phyloP scores from a whole-genome alignment of 2,888 invertebrate genomes.

The Hydriomena furcata region DNA sequence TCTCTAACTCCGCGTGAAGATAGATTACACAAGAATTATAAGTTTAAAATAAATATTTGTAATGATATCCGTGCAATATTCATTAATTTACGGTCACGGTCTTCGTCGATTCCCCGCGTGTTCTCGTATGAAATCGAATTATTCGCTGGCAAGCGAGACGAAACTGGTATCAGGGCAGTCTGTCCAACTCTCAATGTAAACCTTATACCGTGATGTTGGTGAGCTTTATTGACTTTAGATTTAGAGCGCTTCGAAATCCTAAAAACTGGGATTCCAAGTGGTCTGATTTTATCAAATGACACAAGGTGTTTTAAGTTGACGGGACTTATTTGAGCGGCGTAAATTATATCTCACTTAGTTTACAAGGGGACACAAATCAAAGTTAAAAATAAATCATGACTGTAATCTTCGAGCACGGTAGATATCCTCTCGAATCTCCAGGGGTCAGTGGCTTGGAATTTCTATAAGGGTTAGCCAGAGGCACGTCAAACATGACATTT shows the following conservation, averaged over 20 bases:
- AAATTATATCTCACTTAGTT: too few species aligned
- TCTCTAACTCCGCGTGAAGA: constrained; percentile 49
- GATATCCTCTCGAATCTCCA: too few species aligned
- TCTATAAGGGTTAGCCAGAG: too few species aligned
- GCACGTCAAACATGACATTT: too few species aligned
- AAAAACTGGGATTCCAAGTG: background rate
- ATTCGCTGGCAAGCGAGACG: constrained; percentile 54
- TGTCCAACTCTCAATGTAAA: background rate
- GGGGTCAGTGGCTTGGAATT: too few species aligned
- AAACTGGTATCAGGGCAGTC: constrained; percentile 46
- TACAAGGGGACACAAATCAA: too few species aligned
- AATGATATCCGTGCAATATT: constrained; percentile 51
- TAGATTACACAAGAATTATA: constrained; percentile 32
- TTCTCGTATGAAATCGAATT: constrained; percentile 64
- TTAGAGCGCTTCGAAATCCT: background rate
- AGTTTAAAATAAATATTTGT: constrained; percentile 56
- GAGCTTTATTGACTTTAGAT: constrained; percentile 5
- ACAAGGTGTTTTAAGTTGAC: too few species aligned
- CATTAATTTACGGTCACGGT: constrained; percentile 67
- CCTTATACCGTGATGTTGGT: too few species aligned
- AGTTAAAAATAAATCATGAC: too few species aligned
- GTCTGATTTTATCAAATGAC: background rate
- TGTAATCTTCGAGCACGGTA: too few species aligned
- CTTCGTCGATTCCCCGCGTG: constrained; percentile 62
- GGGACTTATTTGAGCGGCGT: too few species aligned